Base-by-base conservation (phyloP, 2,888 invertebrate genomes). In the Sinopyrophorus schimmeli region DNA sequence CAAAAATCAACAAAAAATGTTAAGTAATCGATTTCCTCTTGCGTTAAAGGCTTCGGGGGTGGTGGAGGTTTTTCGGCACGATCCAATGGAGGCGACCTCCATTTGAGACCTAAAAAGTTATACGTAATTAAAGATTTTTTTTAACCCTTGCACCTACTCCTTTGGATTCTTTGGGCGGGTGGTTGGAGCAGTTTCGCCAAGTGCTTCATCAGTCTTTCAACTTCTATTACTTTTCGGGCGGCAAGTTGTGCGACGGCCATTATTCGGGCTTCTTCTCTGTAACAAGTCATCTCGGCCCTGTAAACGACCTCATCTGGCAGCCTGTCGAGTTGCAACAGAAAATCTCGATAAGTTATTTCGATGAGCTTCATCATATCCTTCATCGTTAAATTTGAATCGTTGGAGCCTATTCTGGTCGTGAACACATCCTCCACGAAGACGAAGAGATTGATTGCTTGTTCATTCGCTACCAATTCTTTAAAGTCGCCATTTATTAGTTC, bases 341-440 rank as follows among this genome's bases (percentile, higher is more conserved):
- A 58, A 20, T 60, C 54, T 2, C 59, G 62, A 72, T 77, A 56
- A 69, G 75, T 73, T 1, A 70, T 65, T 68, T 86, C 85, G 47
- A 86, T 75, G 38, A 74, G 74, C 59, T 75, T 78, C 68, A 84
- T 81, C 74, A 83, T 78, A 4, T 76, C 70, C 37, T 74, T 67
- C 41, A 80, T 74, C 32, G 76, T 76, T 49, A 80, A 70, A 60
- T 80, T 79, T 3, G 78, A 76, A 24, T 82, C 80, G 61, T 80
- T 82, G 6, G 80, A 77, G 1, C 73, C 76, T 15, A 80, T 74
- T 26, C 83, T 72, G 30, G 76, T 77, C 66, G 83, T 82, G 64
- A 79, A 85, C 17, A 82, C 78, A 63, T 83, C 84, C 63, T 84
- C 81, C 41, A 86, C 75, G 63, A 80, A 80, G 4, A 81, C 73